Conservation (phyloP, 2,888 invertebrate genomes). For the Trichacis sp. region DNA sequence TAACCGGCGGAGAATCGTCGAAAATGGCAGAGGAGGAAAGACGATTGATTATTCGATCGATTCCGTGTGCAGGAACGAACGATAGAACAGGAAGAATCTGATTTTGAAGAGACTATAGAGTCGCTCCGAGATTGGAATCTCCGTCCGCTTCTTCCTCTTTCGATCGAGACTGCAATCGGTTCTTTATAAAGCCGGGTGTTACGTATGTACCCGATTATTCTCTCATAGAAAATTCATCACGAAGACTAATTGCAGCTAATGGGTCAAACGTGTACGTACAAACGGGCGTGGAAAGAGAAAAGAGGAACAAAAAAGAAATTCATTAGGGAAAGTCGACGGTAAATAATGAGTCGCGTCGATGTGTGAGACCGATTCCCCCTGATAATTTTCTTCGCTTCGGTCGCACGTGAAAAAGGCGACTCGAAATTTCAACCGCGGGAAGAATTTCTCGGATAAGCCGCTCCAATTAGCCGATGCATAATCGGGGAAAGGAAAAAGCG, state of each 20-base stretch:
- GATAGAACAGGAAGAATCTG: conserved; percentile 9
- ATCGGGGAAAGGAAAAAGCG: not conserved
- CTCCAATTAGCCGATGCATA: conserved; percentile 3
- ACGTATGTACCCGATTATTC: conserved; percentile 27
- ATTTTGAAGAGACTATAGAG: no score
- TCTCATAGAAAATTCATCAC: conserved; percentile 61
- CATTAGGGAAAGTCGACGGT: not conserved
- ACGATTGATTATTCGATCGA: conserved; percentile 11
- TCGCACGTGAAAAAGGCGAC: no score
- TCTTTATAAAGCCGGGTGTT: not conserved
- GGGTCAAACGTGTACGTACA: conserved; percentile 12
- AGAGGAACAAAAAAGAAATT: not conserved
- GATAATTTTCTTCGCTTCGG: no score
- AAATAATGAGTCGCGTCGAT: conserved; percentile 7
- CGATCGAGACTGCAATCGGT: conserved; percentile 2
- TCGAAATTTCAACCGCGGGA: not conserved
- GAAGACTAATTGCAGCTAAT: conserved; percentile 63
- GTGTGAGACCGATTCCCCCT: not conserved
- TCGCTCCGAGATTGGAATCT: not conserved
- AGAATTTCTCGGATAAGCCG: not conserved
- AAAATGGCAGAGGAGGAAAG: conserved; percentile 7
- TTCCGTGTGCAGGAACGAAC: not conserved
- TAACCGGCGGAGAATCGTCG: conserved; percentile 4
- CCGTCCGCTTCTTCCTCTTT: conserved; percentile 21
- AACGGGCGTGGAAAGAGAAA: conserved; percentile 6